phyloP scores from a whole-genome alignment of 2,888 invertebrate species.

The Ormyrus rosae region DNA sequence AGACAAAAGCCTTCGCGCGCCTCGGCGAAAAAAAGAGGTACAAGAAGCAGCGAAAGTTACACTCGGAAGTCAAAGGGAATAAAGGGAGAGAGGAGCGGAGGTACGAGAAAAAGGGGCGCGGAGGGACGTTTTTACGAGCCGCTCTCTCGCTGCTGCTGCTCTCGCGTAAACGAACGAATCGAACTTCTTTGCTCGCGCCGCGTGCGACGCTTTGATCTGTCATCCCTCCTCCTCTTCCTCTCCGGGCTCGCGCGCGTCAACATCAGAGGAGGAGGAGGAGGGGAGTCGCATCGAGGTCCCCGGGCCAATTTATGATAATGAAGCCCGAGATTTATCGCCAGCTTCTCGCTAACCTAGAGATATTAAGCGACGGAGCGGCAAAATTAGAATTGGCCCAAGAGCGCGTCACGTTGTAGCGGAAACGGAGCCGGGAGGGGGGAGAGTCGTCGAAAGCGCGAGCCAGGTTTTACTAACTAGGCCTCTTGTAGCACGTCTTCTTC shows the following conservation, averaged over 20 bases:
- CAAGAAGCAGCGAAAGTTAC: constrained; percentile 28
- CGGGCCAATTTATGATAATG: constrained; percentile 73
- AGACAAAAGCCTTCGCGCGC: constrained; percentile 28
- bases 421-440: background rate
- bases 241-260: constrained; percentile 61
- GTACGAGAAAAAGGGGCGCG: background rate
- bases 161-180: constrained; percentile 65
- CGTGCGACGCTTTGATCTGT: constrained; percentile 65
- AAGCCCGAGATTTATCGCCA: constrained; percentile 70
- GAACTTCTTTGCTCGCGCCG: constrained; percentile 62
- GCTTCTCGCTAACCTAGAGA: constrained; percentile 67
- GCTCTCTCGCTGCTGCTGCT: background rate
- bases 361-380: constrained; percentile 67
- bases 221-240: constrained; percentile 52
- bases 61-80: constrained; percentile 23
- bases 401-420: constrained; percentile 7
- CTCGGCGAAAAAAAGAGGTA: background rate
- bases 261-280: constrained; percentile 53
- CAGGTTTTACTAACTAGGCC: constrained; percentile 49
- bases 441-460: constrained; percentile 26
- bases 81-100: background rate
- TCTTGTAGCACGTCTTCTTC: constrained; percentile 59
- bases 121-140: constrained; percentile 62
- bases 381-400: constrained; percentile 70
- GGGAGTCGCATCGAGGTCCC: constrained; percentile 45